These are phyloP conservation scores for Andrena hattorfiana DNA, from an alignment of 2,888 invertebrate species.

Conservation along the genomic window DNA sequence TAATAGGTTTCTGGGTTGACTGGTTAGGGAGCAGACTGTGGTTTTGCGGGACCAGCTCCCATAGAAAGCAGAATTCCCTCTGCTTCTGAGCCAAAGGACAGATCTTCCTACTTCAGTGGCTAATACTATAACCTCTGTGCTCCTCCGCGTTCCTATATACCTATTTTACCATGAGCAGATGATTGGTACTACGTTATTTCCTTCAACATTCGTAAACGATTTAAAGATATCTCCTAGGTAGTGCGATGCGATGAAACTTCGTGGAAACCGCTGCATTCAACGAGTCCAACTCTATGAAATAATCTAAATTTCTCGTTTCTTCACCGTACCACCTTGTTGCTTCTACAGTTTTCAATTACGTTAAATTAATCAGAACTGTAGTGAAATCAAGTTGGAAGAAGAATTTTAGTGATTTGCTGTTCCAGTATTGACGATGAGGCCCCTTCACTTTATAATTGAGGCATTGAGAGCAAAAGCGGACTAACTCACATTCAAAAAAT, in stretches of 20 bases:
- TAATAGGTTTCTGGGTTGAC: slow-evolving; percentile 77
- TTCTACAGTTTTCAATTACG: too few species aligned
- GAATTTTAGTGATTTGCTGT: too few species aligned
- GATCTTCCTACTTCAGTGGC: slow-evolving; percentile 51
- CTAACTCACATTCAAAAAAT: too few species aligned
- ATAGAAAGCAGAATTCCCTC: slow-evolving; percentile 57
- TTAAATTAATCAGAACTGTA: too few species aligned
- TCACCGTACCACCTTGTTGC: too few species aligned
- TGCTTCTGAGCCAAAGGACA: slow-evolving; percentile 54
- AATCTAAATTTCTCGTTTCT: background rate
- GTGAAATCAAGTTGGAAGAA: too few species aligned
- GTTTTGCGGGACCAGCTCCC: slow-evolving; percentile 60
- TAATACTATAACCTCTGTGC: slow-evolving; percentile 41
- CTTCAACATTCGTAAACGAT: slow-evolving; percentile 46
- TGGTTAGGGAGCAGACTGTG: slow-evolving; percentile 68
- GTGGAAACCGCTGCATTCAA: background rate
- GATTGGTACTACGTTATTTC: slow-evolving; percentile 43
- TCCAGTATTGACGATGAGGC: too few species aligned
- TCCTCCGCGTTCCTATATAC: slow-evolving; percentile 17
- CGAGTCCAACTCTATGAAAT: slow-evolving; percentile 10
- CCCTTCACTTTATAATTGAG: too few species aligned
- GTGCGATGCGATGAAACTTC: slow-evolving; percentile 4
- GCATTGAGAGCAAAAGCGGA: too few species aligned
- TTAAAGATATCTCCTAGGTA: slow-evolving; percentile 20
- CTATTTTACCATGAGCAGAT: slow-evolving; percentile 32